Evolutionary conservation across 53 echinoderm and acorn worm genomes (phyloP).

Genomic region (Echinarachnius parma): DNA sequence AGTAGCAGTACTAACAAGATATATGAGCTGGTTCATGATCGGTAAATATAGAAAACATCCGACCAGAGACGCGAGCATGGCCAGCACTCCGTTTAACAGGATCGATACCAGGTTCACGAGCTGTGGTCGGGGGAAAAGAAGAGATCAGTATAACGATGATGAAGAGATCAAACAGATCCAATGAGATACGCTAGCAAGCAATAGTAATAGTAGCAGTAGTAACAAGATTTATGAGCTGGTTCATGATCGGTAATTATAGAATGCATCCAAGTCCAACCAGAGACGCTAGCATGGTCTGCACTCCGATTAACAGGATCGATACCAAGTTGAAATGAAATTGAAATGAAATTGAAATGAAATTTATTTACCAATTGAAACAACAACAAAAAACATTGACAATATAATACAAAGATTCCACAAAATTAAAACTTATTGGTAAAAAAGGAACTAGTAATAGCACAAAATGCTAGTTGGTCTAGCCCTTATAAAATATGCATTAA

Average conservation of each 20-base stretch:
- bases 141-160: background rate
- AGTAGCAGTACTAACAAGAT: background rate
- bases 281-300: slow-evolving; percentile 23
- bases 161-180: background rate
- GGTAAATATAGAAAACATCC: slow-evolving; percentile 2
- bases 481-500: too few relatives aligned
- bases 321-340: too few relatives aligned
- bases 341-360: too few relatives aligned
- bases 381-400: too few relatives aligned
- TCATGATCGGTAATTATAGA: background rate
- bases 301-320: slow-evolving; percentile 19
- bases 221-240: background rate
- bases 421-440: too few relatives aligned
- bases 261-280: slow-evolving; percentile 21
- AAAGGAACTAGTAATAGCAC: too few relatives aligned
- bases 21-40: background rate
- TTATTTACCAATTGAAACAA: too few relatives aligned
- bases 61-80: slow-evolving; percentile 25
- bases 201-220: too few relatives aligned
- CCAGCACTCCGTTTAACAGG: slow-evolving; percentile 21
- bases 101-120: slow-evolving; percentile 37
- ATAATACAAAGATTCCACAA: too few relatives aligned
- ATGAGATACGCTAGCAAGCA: too few relatives aligned
- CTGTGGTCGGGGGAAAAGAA: background rate
- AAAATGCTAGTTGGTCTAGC: too few relatives aligned